Evolutionary conservation across 2,113 vertebrate genomes (phyloP).

Genomic region (Protomyctophum bolini): DNA sequence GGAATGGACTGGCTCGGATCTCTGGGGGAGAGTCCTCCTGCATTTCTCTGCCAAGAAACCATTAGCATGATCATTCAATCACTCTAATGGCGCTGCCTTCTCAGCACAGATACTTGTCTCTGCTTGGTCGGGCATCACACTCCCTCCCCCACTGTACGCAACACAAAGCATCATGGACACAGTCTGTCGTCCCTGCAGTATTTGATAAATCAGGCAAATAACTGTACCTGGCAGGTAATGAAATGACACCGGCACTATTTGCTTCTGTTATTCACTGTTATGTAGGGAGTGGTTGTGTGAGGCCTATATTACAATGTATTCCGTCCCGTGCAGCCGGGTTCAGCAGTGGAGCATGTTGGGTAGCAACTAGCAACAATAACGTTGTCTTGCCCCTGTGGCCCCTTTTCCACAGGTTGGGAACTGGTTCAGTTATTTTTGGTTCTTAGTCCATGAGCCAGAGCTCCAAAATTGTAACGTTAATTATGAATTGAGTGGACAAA

Average conservation of each 20-base stretch:
- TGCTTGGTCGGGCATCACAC: constrained; percentile 14
- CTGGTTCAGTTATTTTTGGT: too few relatives aligned
- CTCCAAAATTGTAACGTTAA: too few relatives aligned
- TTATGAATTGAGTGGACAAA: too few relatives aligned
- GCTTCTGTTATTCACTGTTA: constrained; percentile 26
- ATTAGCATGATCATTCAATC: constrained; percentile 56
- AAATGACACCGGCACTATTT: constrained; percentile 23
- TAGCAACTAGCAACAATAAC: too few relatives aligned
- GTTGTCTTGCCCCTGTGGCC: too few relatives aligned
- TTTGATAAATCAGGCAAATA: constrained; percentile 27
- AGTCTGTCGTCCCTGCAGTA: background rate
- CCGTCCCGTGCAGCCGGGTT: constrained; percentile 6
- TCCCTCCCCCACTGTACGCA: background rate
- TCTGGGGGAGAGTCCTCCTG: constrained; percentile 34
- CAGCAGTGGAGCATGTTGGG: constrained; percentile 29
- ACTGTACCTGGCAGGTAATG: constrained; percentile 22
- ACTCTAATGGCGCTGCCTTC: constrained; percentile 57
- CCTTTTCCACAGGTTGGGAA: too few relatives aligned
- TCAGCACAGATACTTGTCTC: constrained; percentile 42
- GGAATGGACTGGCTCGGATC: constrained; percentile 24
- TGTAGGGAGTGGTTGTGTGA: background rate
- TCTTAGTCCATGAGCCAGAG: too few relatives aligned
- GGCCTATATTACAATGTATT: constrained; percentile 34
- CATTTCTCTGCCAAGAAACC: constrained; percentile 55
- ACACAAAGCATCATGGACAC: constrained; percentile 18